Percentiles rank a stretch among this genome's conserved stretches.
These are phyloP conservation scores for Poeciliopsis presidionis DNA, from an alignment of 2,797 vertebrate genomes.

Conservation along the genomic window DNA sequence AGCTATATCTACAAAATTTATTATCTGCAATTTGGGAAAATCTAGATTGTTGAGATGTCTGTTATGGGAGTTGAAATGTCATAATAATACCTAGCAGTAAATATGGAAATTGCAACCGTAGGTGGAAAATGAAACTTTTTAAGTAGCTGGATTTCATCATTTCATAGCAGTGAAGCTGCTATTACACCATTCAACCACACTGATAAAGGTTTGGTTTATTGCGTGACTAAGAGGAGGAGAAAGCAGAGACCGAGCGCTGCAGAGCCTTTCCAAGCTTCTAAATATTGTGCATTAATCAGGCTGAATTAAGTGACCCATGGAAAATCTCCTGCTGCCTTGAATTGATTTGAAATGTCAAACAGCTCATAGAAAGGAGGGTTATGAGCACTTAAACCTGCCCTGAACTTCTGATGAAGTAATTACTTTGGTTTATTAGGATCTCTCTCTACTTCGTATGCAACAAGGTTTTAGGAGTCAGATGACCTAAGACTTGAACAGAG, in stretches of 20 bases:
- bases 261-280: slow-evolving; percentile 43
- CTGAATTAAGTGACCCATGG: slow-evolving; percentile 52
- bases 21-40: neutral
- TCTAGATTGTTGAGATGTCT: slow-evolving; percentile 25
- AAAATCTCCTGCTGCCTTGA: slow-evolving; percentile 49
- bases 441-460: slow-evolving; percentile 25
- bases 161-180: slow-evolving; percentile 10
- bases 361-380: slow-evolving; percentile 34
- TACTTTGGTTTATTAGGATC: slow-evolving; percentile 42
- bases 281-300: slow-evolving; percentile 66
- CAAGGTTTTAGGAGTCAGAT: slow-evolving; percentile 45
- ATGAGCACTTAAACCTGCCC: slow-evolving; percentile 34
- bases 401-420: slow-evolving; percentile 31
- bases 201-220: slow-evolving; percentile 69
- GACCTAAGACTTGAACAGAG: slow-evolving; percentile 55
- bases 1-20: neutral
- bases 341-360: slow-evolving; percentile 69
- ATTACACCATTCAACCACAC: slow-evolving; percentile 16
- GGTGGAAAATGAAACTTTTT: slow-evolving; percentile 48
- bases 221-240: slow-evolving; percentile 49
- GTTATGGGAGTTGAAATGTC: slow-evolving; percentile 36
- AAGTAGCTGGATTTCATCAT: slow-evolving; percentile 16
- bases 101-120: slow-evolving; percentile 58
- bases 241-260: slow-evolving; percentile 48
- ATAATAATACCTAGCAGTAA: slow-evolving; percentile 43